These are phyloP conservation scores for Catonia carolina DNA, from an alignment of 2,888 invertebrate species.

Conservation along the genomic window DNA sequence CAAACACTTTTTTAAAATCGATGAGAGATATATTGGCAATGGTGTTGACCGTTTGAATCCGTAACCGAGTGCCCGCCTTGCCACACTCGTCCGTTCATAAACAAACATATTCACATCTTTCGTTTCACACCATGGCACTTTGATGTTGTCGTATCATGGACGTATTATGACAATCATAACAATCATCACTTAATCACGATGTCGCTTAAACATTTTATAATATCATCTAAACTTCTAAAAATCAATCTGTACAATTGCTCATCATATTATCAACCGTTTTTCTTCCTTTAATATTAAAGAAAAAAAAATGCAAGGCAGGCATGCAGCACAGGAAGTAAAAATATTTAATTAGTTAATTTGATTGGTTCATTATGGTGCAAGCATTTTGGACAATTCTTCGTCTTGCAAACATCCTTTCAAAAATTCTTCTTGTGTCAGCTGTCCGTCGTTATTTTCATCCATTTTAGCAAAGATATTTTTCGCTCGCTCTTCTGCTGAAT, in stretches of 20 bases:
- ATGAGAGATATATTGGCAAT: constrained; percentile 13
- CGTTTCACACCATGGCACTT: no score
- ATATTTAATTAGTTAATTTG: not conserved
- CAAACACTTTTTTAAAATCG: constrained; percentile 1
- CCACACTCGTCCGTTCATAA: no score
- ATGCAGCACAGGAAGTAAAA: not conserved
- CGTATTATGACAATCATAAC: no score
- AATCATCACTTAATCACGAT: no score
- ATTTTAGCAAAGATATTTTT: constrained; percentile 99
- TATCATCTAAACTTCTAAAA: not conserved
- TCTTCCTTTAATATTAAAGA: not conserved
- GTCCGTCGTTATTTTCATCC: constrained; percentile 99
- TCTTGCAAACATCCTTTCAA: constrained; percentile 96
- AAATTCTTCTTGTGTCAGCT: constrained; percentile 96
- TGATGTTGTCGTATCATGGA: no score
- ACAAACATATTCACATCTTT: no score
- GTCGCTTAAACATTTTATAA: not conserved
- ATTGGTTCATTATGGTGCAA: constrained; percentile 63
- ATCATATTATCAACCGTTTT: not conserved
- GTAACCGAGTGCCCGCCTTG: no score
- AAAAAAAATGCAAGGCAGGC: not conserved
- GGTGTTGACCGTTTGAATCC: not conserved
- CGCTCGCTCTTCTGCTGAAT: constrained; percentile 94
- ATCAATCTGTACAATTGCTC: not conserved
- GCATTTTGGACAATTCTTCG: constrained; percentile 90